Evolutionary conservation across 1,140 invertebrate species (phyloP), one percentile per base, ranked within the genome.

Genomic region (Orchesella cincta): DNA sequence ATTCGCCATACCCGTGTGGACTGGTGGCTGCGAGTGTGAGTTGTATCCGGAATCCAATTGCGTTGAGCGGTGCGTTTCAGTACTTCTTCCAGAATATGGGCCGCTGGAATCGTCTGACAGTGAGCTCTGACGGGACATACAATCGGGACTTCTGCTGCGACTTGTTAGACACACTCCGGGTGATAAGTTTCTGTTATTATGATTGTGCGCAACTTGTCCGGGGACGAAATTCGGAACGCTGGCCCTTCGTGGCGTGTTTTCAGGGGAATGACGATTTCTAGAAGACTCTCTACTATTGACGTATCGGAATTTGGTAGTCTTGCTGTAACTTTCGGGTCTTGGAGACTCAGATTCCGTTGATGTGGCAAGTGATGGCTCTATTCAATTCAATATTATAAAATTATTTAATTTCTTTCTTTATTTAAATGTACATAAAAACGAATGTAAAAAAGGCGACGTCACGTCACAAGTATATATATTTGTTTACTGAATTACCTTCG

Each of bases 71-170:
- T 73, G 34, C 1, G 71, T 73, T 2, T 74, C 73, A 29, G 46
- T 74, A 34, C 73, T 81, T 73, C 78, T 35, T 23, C 78, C 79
- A 2, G 81, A 81, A 70, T 74, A 75, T 36, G 80, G 80, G 2
- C 80, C 80, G 57, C 75, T 78, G 5, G 81, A 82, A 67, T 82
- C 81, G 77, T 82, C 79, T n/a, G 79, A 80, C 26, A 79, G 35
- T 2, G 79, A 80, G 73, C 78, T 82, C 71, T 80, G 81, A 1
- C 81, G 39, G 8, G 77, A 62, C 20, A 78, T 18, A 36, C 76
- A 80, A 33, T 82, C 81, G n/a, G 79, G 79, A 71, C 81, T 82
- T 74, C 77, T 75, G 76, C 77, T 82, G 67, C 79, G n/a, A 28
- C 36, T 71, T 16, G 51, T 31, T n/a, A 57, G 8, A 62, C 77